phyloP scores from a whole-genome alignment of 2,888 invertebrate species.

The Tillus elongatus region DNA sequence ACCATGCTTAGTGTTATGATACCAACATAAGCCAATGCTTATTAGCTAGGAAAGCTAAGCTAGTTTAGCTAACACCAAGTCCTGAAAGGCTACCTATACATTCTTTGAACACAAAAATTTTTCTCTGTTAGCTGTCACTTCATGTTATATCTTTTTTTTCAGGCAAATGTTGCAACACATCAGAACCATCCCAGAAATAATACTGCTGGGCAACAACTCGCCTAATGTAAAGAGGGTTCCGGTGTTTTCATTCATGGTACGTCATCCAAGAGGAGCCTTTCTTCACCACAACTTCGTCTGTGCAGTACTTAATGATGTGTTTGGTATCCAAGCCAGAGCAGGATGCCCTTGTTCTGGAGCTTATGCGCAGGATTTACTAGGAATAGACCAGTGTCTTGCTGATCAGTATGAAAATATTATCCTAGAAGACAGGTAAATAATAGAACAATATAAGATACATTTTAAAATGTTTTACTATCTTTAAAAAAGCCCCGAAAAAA shows the following conservation, averaged over 20 bases:
- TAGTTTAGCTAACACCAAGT: too few species aligned
- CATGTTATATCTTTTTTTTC: constrained; percentile 37
- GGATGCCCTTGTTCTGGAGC: constrained; percentile 75
- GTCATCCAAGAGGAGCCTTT: constrained; percentile 71
- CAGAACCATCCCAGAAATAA: constrained; percentile 68
- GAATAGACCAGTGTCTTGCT: constrained; percentile 69
- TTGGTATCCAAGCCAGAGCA: constrained; percentile 79
- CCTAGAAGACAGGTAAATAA: constrained; percentile 52
- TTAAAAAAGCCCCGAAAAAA: too few species aligned
- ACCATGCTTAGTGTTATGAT: too few species aligned
- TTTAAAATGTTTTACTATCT: too few species aligned
- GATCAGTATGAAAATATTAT: constrained; percentile 65
- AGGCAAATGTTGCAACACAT: constrained; percentile 74
- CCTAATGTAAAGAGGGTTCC: constrained; percentile 62
- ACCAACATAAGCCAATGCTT: too few species aligned
- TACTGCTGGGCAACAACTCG: constrained; percentile 63
- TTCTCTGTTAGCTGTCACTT: too few species aligned
- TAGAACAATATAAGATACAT: too few species aligned
- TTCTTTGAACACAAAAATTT: too few species aligned
- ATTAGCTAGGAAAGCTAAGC: too few species aligned
- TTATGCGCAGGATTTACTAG: constrained; percentile 76
- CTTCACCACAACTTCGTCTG: constrained; percentile 84
- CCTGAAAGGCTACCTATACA: too few species aligned
- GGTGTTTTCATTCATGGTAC: constrained; percentile 78
- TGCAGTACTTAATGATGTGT: constrained; percentile 80